A percentile compares a stretch with the other conserved stretches of the same genome.
Evolutionary conservation across 2,888 invertebrate genomes (phyloP).

Genomic region (Conomelus anceps): DNA sequence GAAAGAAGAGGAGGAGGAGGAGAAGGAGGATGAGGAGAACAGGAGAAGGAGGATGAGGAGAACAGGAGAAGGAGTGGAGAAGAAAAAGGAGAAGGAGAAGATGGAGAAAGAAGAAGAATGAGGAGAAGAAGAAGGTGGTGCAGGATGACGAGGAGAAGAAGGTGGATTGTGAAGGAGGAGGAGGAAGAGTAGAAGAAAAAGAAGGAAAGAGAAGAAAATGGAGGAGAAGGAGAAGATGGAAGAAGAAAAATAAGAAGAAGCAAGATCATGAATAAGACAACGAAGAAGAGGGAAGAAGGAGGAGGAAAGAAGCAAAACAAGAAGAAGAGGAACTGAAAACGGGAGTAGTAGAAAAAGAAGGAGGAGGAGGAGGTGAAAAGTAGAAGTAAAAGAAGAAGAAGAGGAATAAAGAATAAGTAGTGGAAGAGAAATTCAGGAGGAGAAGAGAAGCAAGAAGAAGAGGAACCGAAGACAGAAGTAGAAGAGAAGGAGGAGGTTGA

Average conservation of each 20-base stretch:
- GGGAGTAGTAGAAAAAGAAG: too few relatives aligned
- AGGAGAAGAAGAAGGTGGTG: not conserved
- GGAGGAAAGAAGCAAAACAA: too few relatives aligned
- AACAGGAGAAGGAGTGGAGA: not conserved
- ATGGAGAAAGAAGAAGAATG: not conserved
- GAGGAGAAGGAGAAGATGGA: not conserved
- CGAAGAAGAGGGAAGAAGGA: not conserved
- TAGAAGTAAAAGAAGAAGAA: too few relatives aligned
- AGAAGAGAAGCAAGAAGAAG: too few relatives aligned
- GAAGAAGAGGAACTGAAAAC: too few relatives aligned
- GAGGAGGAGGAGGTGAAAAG: too few relatives aligned
- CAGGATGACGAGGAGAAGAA: too few relatives aligned
- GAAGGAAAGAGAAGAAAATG: too few relatives aligned
- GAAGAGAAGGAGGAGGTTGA: too few relatives aligned
- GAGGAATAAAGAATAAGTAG: too few relatives aligned
- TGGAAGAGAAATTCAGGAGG: too few relatives aligned
- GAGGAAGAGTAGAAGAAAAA: constrained; percentile 3
- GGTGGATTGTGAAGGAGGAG: constrained; percentile 1
- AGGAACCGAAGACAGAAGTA: too few relatives aligned
- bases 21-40: constrained; percentile 29
- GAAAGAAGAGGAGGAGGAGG: constrained; percentile 11
- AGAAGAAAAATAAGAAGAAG: not conserved
- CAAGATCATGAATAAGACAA: not conserved
- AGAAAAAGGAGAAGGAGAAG: not conserved
- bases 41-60: not conserved